Evolutionary conservation across 2,888 invertebrate genomes (phyloP).

Genomic region (Drosophila seclusa): DNA sequence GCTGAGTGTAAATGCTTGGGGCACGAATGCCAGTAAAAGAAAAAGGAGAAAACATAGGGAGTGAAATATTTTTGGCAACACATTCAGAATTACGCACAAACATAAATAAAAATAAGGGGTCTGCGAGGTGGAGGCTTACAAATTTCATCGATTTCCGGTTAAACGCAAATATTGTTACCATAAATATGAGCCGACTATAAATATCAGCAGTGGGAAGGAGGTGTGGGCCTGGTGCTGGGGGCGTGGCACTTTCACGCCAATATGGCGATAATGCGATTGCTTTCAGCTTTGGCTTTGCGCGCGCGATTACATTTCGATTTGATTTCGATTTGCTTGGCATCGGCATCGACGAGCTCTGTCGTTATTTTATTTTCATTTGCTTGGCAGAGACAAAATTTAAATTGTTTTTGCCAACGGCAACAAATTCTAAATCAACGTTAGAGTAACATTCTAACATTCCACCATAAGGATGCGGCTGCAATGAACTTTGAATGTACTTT

Average conservation of each 20-base stretch:
- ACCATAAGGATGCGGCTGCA: slow-evolving; percentile 30
- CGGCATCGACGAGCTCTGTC: slow-evolving; percentile 21
- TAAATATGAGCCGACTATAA: slow-evolving; percentile 80
- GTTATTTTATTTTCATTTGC: slow-evolving; percentile 40
- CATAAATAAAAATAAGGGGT: slow-evolving; percentile 70
- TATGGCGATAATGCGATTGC: slow-evolving; percentile 78
- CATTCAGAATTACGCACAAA: slow-evolving; percentile 59
- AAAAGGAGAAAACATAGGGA: slow-evolving; percentile 31
- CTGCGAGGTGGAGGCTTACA: slow-evolving; percentile 67
- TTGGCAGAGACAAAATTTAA: slow-evolving; percentile 71
- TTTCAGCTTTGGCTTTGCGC: slow-evolving; percentile 74
- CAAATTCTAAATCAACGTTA: slow-evolving; percentile 62
- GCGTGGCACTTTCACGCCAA: slow-evolving; percentile 77
- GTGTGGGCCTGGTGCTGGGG: slow-evolving; percentile 24
- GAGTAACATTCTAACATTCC: slow-evolving; percentile 22
- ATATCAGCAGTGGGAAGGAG: slow-evolving; percentile 44
- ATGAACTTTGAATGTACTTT: slow-evolving; percentile 34
- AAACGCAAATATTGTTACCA: slow-evolving; percentile 79
- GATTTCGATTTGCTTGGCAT: slow-evolving; percentile 71
- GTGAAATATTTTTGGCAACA: slow-evolving; percentile 53
- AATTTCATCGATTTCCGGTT: slow-evolving; percentile 81
- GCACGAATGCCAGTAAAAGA: slow-evolving; percentile 8
- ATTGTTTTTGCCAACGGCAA: slow-evolving; percentile 75
- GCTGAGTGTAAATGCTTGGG: slow-evolving; percentile 64
- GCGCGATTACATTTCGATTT: slow-evolving; percentile 81